Evolutionary conservation across 2,797 vertebrate genomes (phyloP).

Genomic region (Siniperca undulata): DNA sequence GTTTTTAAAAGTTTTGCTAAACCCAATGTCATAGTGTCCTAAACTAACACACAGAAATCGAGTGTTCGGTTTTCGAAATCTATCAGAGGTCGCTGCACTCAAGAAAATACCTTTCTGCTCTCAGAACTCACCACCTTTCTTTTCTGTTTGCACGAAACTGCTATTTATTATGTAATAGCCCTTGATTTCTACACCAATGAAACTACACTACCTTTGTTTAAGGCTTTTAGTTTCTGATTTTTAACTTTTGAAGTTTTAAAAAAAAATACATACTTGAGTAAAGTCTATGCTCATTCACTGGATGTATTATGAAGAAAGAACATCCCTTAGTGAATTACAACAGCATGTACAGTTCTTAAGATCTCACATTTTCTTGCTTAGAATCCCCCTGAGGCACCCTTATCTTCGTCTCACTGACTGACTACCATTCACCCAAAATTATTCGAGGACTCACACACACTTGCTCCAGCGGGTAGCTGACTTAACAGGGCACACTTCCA

Average conservation of each 20-base stretch:
- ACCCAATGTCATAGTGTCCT: no score
- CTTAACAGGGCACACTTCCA: not conserved
- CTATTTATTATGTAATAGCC: not conserved
- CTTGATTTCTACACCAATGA: slow-evolving; percentile 2
- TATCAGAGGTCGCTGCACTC: not conserved
- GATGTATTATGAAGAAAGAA: slow-evolving; percentile 10
- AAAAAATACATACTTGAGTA: slow-evolving; percentile 4
- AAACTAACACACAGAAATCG: not conserved
- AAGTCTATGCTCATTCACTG: not conserved
- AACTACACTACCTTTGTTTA: not conserved
- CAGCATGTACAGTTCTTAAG: slow-evolving; percentile 14
- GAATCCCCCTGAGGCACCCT: slow-evolving; percentile 24
- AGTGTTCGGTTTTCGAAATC: not conserved
- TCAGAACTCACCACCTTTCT: no score
- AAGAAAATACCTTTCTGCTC: not conserved
- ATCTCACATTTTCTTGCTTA: not conserved
- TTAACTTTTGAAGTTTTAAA: slow-evolving; percentile 3
- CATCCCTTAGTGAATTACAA: slow-evolving; percentile 19
- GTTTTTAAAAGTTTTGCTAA: not conserved
- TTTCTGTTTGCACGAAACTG: no score
- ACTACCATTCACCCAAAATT: slow-evolving; percentile 29
- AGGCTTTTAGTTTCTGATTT: not conserved
- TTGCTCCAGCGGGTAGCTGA: not conserved
- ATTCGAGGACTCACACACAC: not conserved
- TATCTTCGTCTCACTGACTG: slow-evolving; percentile 28